Conservation (phyloP, 2,113 vertebrate species). For the Hymenochirus boettgeri region DNA sequence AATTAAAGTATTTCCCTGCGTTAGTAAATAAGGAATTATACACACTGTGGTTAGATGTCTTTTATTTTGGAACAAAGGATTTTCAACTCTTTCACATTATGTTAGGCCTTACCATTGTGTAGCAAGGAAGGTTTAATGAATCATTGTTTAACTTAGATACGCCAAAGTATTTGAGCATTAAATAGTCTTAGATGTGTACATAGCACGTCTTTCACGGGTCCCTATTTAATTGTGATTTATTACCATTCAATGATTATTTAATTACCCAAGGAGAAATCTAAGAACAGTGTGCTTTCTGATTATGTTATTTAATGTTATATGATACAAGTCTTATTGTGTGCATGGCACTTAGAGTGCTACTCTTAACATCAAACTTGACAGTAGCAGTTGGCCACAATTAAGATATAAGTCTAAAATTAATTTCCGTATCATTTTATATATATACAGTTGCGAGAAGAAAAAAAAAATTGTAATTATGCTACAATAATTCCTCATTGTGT, state of each 20-base stretch:
- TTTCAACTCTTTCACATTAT: conserved; percentile 71
- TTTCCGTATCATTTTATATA: no score
- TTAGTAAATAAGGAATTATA: conserved; percentile 68
- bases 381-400: no score
- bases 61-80: conserved; percentile 81
- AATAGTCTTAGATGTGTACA: conserved; percentile 68
- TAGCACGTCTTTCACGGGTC: conserved; percentile 63
- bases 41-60: conserved; percentile 72
- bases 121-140: conserved; percentile 78
- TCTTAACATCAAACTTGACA: neutral
- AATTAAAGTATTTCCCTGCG: conserved; percentile 74
- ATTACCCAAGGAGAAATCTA: conserved; percentile 67
- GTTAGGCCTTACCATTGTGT: conserved; percentile 78
- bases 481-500: no score
- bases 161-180: conserved; percentile 74
- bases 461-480: no score
- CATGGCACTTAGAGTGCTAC: conserved; percentile 26
- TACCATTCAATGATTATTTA: conserved; percentile 70
- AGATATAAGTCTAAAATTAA: neutral
- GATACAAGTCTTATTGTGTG: conserved; percentile 44
- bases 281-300: conserved; percentile 64
- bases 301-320: conserved; percentile 61
- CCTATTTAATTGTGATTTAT: conserved; percentile 75
- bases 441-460: no score
- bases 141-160: conserved; percentile 87